Conservation (phyloP, 2,113 vertebrate genomes). For the Scortum barcoo region DNA sequence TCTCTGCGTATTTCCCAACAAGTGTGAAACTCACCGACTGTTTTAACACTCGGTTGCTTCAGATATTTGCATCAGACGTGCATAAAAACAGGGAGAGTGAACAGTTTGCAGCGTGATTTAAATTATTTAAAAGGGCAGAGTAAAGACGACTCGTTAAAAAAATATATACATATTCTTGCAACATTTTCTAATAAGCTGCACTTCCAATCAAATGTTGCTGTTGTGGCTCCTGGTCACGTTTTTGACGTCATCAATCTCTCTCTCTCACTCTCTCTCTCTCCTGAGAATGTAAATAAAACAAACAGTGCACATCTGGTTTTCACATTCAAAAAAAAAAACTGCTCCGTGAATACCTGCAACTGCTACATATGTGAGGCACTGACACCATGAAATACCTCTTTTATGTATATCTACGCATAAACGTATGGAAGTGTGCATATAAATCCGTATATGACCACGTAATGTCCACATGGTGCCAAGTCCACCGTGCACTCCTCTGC, state of each 20-base stretch:
- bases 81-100: neutral
- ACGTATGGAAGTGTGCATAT: too few species aligned
- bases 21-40: neutral
- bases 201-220: neutral
- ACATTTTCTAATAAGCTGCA: neutral
- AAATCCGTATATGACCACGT: neutral
- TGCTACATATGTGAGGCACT: slow-evolving; percentile 38
- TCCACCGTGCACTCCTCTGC: slow-evolving; percentile 17
- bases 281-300: slow-evolving; percentile 92
- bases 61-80: neutral
- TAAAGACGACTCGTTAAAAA: neutral
- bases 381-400: slow-evolving; percentile 10
- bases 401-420: neutral
- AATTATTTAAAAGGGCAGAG: too few species aligned
- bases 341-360: slow-evolving; percentile 61
- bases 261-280: slow-evolving; percentile 52
- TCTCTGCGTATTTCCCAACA: neutral
- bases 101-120: neutral
- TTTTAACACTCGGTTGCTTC: neutral
- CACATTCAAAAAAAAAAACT: slow-evolving; percentile 77
- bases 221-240: slow-evolving; percentile 74
- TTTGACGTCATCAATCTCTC: slow-evolving; percentile 80
- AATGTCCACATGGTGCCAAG: neutral
- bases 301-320: slow-evolving; percentile 91
- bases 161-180: neutral